Conservation (phyloP, 2,797 vertebrate genomes). For the Mus caroli region DNA sequence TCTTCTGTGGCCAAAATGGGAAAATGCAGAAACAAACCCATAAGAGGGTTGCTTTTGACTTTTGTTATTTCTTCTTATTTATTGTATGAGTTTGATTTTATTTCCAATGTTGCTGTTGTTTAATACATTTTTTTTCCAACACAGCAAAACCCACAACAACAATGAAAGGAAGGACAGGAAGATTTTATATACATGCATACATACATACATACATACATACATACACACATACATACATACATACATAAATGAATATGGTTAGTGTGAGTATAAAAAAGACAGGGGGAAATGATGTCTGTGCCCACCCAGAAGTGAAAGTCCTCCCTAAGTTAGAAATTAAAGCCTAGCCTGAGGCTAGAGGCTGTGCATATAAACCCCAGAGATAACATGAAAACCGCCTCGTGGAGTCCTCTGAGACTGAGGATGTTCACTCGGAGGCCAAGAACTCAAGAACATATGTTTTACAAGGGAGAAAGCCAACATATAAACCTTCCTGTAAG, state of each 20-base stretch:
- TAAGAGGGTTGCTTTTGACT: not conserved
- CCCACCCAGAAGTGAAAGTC: conserved; percentile 80
- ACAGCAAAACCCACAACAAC: conserved; percentile 66
- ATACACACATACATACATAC: no score
- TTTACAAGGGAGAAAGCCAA: conserved; percentile 81
- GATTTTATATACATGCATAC: not conserved
- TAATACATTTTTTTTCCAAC: conserved; percentile 58
- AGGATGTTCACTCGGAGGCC: conserved; percentile 79
- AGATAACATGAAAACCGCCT: conserved; percentile 78
- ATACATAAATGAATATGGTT: not conserved
- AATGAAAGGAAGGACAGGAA: conserved; percentile 16
- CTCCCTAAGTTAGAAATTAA: conserved; percentile 81
- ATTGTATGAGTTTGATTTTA: conserved; percentile 61
- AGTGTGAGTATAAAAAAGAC: conserved; percentile 9
- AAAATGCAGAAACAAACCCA: conserved; percentile 66
- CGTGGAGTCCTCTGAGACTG: conserved; percentile 75
- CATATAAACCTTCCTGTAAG: conserved; percentile 81
- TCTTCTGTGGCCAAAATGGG: conserved; percentile 60
- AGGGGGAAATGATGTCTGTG: conserved; percentile 75
- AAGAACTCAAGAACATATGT: conserved; percentile 80
- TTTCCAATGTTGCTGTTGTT: conserved; percentile 48
- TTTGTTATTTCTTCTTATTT: conserved; percentile 69
- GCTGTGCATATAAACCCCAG: conserved; percentile 76
- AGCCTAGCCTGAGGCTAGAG: conserved; percentile 75
- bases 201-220: not conserved